Evolutionary conservation across 92 coral and sea anemone species (phyloP), one percentile per base, ranked within the genome.

Genomic region (Isaurus tuberculatus): DNA sequence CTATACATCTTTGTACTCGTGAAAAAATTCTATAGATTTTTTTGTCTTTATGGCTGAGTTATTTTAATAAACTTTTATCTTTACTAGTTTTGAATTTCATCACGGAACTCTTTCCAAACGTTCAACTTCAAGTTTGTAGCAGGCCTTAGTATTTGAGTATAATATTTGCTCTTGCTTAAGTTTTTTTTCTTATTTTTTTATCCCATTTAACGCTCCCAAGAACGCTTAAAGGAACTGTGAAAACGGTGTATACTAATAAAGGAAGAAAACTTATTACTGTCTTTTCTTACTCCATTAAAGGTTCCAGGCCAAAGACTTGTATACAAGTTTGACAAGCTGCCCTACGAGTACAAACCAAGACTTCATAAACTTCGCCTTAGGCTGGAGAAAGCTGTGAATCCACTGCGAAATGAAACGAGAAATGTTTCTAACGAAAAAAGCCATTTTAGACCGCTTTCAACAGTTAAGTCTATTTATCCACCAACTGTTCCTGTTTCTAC

Each of bases 231-330:
- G 19, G 9, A 19, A 8, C 8, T 55, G 8, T 15, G 8, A 8
- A 55, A 19, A 19, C 1, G 2, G 63, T 17, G 63, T 55, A 55
- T 25, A 51, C 3, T n/a, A 55, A 10, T 8, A 19, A 55, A 19
- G 9, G 23, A 55, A 19, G 19, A 55, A 55, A 8, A 2, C 7
- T 55, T 7, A 0, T 0, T 13, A 40, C 25, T 55, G n/a, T 14
- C 0, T 43, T 72, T 23, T 7, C 4, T 20, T 30, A 16, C 14
- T 55, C n/a, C 48, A 32, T 27, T 20, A 60, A 44, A 77, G 82
- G 82, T 77, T 7, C 70, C 70, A 13, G 82, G 70, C 34, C 82
- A 77, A 60, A 77, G 82, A 57, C 82, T 77, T 77, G 82, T 77
- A 32, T 77, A 77, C 70, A 77, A 77, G 36, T 77, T 77, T 32